A percentile compares a stretch with the other conserved stretches of the same genome.
These are phyloP conservation scores for Remorina albescens DNA, from an alignment of 2,797 vertebrate species.

Conservation along the genomic window DNA sequence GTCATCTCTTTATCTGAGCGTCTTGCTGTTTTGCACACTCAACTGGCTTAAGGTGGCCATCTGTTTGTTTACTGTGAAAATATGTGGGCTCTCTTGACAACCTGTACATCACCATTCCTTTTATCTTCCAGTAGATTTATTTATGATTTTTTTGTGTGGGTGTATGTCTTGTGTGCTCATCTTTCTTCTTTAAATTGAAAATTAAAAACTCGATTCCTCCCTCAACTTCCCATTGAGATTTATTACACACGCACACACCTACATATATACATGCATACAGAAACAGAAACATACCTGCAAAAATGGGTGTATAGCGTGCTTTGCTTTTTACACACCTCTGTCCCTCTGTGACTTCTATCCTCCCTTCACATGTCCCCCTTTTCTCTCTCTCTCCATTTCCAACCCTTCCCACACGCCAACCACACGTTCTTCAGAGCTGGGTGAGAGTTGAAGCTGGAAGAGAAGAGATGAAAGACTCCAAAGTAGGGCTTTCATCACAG, in stretches of 20 bases:
- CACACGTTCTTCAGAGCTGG: conserved; percentile 58
- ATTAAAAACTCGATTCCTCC: conserved; percentile 36
- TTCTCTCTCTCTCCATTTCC: not conserved
- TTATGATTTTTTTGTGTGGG: conserved; percentile 13
- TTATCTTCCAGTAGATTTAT: conserved; percentile 42
- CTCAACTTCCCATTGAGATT: conserved; percentile 28
- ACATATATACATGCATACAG: conserved; percentile 1
- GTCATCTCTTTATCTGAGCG: conserved; percentile 41
- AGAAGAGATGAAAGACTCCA: conserved; percentile 54
- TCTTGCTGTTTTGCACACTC: conserved; percentile 35
- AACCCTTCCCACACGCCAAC: conserved; percentile 20
- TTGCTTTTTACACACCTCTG: conserved; percentile 53
- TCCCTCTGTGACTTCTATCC: conserved; percentile 54
- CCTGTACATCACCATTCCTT: conserved; percentile 17
- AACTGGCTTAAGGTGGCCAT: conserved; percentile 41
- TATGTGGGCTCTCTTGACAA: conserved; percentile 32
- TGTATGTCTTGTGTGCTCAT: conserved; percentile 33
- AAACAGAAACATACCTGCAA: conserved; percentile 12
- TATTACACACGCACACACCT: not conserved
- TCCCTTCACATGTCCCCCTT: conserved; percentile 30
- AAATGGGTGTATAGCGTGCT: conserved; percentile 48
- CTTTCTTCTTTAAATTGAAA: conserved; percentile 30
- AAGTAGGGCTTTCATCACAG: conserved; percentile 47
- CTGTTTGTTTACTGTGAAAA: conserved; percentile 50
- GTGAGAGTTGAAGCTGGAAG: conserved; percentile 43